These are phyloP conservation scores for Datnioides undecimradiatus DNA, from an alignment of 2,113 vertebrate species.

Conservation along the genomic window DNA sequence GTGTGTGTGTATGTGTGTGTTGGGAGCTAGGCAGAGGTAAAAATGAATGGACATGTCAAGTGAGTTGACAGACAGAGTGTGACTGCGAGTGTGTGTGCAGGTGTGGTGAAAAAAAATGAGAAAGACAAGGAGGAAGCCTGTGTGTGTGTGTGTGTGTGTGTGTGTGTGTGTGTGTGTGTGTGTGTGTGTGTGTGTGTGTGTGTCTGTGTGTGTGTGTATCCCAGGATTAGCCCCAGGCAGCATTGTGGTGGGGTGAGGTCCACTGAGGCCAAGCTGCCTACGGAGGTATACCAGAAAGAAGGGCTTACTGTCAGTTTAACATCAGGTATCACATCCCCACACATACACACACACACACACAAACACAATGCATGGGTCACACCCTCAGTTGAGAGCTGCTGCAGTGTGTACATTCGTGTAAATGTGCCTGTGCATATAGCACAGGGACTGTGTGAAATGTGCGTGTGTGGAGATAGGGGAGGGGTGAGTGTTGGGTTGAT, in stretches of 20 bases:
- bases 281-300: constrained; percentile 33
- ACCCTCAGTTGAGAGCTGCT: constrained; percentile 8
- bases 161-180: neutral
- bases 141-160: neutral
- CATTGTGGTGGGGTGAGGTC: constrained; percentile 57
- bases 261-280: constrained; percentile 43
- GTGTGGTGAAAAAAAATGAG: constrained; percentile 26
- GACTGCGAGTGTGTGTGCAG: neutral
- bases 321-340: constrained; percentile 5
- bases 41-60: constrained; percentile 45
- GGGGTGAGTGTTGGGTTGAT: constrained; percentile 41
- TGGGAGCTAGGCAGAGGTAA: constrained; percentile 21
- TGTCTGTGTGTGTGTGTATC: neutral
- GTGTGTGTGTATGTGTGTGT: constrained; percentile 1
- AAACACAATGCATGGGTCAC: constrained; percentile 14
- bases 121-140: constrained; percentile 4
- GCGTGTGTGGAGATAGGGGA: neutral
- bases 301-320: constrained; percentile 53
- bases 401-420: constrained; percentile 16
- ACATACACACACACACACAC: constrained; percentile 6
- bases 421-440: constrained; percentile 3
- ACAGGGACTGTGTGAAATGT: neutral
- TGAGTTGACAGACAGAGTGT: constrained; percentile 28
- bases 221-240: constrained; percentile 49
- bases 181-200: neutral